A percentile compares a stretch with the other conserved stretches of the same genome.
phyloP scores from a whole-genome alignment of 1,140 invertebrate genomes.

The Brachystomella parvula region DNA sequence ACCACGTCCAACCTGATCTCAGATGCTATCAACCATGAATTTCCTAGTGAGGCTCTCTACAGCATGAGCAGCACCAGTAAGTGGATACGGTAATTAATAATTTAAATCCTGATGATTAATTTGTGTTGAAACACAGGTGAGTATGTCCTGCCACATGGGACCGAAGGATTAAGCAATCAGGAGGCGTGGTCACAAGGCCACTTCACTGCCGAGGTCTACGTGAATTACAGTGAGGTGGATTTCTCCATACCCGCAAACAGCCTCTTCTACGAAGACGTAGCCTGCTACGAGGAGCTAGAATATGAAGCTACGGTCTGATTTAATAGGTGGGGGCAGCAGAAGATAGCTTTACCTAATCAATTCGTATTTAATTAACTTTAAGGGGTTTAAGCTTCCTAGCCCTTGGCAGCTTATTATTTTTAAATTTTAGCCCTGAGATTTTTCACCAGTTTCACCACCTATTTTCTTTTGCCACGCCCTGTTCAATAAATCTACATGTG shows the following conservation, averaged over 20 bases:
- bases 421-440: no score
- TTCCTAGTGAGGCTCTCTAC: background rate
- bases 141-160: background rate
- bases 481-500: no score
- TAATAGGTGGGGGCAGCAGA: background rate
- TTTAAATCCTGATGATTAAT: background rate
- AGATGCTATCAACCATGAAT: background rate
- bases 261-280: background rate
- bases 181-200: no score
- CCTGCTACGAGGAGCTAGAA: background rate
- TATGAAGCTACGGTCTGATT: background rate
- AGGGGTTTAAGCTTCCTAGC: background rate
- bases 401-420: no score
- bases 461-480: no score
- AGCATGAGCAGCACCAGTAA: background rate
- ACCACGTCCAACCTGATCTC: constrained; percentile 1
- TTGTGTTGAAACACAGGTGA: background rate
- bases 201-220: background rate
- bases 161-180: no score
- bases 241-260: background rate
- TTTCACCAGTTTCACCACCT: no score
- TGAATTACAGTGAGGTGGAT: background rate
- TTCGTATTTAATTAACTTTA: background rate
- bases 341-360: background rate
- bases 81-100: background rate